These are phyloP conservation scores for Dolichopus griseipennis DNA, from an alignment of 2,888 invertebrate genomes.

Conservation along the genomic window DNA sequence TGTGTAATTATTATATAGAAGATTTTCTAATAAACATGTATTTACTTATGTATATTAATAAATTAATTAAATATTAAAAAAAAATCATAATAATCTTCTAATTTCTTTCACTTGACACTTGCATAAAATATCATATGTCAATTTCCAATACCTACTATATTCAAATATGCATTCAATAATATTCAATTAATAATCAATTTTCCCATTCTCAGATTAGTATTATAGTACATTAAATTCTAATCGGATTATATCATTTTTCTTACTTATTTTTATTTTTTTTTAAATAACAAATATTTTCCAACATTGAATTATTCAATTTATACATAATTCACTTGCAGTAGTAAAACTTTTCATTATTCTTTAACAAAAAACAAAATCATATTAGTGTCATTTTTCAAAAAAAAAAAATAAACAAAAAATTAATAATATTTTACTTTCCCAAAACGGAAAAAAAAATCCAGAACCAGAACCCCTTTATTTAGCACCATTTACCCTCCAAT, in stretches of 20 bases:
- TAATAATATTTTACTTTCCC: too few relatives aligned
- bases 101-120: not conserved
- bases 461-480: too few relatives aligned
- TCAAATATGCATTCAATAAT: not conserved
- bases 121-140: not conserved
- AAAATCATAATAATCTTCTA: too few relatives aligned
- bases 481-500: too few relatives aligned
- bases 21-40: too few relatives aligned
- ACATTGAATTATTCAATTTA: not conserved
- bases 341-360: not conserved
- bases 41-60: too few relatives aligned
- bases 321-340: not conserved
- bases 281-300: not conserved
- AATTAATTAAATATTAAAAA: too few relatives aligned
- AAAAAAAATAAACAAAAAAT: too few relatives aligned
- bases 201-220: not conserved
- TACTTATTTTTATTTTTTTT: not conserved
- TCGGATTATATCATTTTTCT: not conserved
- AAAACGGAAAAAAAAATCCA: too few relatives aligned
- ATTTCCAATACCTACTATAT: too few relatives aligned
- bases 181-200: not conserved
- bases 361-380: not conserved
- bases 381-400: slow-evolving; percentile 3
- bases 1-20: too few relatives aligned
- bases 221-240: not conserved